A percentile compares a stretch with the other conserved stretches of the same genome.
phyloP scores from a whole-genome alignment of 2,797 vertebrate species.

The Hoplostethus atlanticus region DNA sequence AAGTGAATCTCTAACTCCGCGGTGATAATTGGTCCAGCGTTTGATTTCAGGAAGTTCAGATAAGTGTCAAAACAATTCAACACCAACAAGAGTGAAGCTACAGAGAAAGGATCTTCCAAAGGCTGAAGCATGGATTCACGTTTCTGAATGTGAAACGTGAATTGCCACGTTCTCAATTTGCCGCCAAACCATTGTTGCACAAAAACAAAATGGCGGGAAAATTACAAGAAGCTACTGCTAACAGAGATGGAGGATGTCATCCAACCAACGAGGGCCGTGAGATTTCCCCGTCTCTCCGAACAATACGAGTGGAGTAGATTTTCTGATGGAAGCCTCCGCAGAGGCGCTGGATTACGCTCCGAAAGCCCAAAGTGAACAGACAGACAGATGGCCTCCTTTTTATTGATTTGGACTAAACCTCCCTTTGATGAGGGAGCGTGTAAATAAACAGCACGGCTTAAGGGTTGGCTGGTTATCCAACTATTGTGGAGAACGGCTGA shows the following conservation, averaged over 20 bases:
- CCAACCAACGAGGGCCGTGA: neutral
- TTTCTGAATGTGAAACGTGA: too few species aligned
- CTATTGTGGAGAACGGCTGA: slow-evolving; percentile 7
- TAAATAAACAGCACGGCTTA: slow-evolving; percentile 41
- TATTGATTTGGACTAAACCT: slow-evolving; percentile 64
- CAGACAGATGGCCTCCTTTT: slow-evolving; percentile 48
- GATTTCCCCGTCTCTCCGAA: slow-evolving; percentile 18
- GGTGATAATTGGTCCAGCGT: neutral
- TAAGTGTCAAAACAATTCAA: neutral
- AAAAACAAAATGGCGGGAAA: neutral
- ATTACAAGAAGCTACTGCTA: neutral
- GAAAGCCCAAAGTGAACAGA: slow-evolving; percentile 45
- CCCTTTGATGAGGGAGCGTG: slow-evolving; percentile 53
- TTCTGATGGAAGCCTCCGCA: slow-evolving; percentile 47
- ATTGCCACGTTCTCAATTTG: neutral
- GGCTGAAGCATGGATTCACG: too few species aligned
- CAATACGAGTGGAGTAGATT: slow-evolving; percentile 13
- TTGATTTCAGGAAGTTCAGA: neutral
- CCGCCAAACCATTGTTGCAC: neutral
- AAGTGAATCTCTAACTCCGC: neutral
- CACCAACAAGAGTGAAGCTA: neutral
- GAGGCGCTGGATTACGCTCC: slow-evolving; percentile 32
- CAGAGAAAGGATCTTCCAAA: too few species aligned
- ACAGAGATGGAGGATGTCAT: too few species aligned
- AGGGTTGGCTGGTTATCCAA: slow-evolving; percentile 24